Percentiles rank a stretch among this genome's conserved stretches.
phyloP scores from a whole-genome alignment of 2,113 vertebrate genomes.

The Dicerorhinus sumatrensis region DNA sequence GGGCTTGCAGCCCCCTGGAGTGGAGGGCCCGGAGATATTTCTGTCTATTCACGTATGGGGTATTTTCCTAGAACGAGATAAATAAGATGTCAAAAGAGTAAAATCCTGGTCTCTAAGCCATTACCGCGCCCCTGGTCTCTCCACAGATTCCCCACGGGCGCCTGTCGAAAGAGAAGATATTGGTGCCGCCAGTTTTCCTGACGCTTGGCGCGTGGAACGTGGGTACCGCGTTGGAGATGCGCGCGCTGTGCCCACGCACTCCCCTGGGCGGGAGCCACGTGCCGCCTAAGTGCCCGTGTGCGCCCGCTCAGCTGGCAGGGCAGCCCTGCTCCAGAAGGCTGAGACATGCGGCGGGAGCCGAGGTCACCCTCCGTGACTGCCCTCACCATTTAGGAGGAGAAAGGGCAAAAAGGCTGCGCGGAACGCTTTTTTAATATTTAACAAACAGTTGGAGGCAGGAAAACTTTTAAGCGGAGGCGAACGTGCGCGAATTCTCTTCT shows the following conservation, averaged over 20 bases:
- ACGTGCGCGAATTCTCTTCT: slow-evolving; percentile 31
- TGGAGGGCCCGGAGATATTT: neutral
- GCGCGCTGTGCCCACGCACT: neutral
- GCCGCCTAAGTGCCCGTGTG: neutral
- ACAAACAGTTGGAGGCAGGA: neutral
- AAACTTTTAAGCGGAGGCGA: neutral
- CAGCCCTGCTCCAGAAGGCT: neutral
- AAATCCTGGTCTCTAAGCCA: neutral
- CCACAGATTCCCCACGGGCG: neutral
- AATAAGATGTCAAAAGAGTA: neutral
- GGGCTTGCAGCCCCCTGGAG: neutral
- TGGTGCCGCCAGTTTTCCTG: neutral
- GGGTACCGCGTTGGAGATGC: neutral
- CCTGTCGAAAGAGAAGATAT: neutral
- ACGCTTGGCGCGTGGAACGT: neutral
- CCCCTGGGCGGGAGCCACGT: neutral
- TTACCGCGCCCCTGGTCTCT: neutral
- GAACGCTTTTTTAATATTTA: neutral
- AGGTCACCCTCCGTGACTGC: neutral
- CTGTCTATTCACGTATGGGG: neutral
- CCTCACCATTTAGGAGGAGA: neutral
- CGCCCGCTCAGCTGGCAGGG: neutral
- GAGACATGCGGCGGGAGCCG: neutral
- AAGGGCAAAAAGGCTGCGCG: neutral
- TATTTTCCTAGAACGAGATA: slow-evolving; percentile 45